Conservation (phyloP, 2,888 invertebrate genomes). For the Pristionchus arcanus region DNA sequence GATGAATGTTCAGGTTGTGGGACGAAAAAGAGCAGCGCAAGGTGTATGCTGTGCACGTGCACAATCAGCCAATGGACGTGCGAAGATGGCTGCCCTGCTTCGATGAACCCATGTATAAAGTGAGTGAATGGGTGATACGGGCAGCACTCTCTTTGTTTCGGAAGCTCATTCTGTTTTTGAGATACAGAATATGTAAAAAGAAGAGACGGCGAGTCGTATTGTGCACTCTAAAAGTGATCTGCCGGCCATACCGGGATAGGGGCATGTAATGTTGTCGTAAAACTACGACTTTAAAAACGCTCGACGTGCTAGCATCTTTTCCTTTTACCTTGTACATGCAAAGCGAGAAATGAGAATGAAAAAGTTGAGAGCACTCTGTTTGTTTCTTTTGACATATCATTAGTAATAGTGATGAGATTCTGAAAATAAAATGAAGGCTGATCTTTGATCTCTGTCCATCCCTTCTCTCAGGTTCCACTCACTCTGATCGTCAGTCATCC, state of each 20-base stretch:
- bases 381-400: too few species aligned
- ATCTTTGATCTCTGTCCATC: background rate
- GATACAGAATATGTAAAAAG: background rate
- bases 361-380: too few species aligned
- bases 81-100: constrained; percentile 33
- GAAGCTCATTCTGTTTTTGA: background rate
- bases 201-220: too few species aligned
- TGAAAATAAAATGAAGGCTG: background rate
- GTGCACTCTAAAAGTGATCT: too few species aligned
- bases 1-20: background rate
- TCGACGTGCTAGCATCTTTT: too few species aligned
- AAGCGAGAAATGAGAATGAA: too few species aligned
- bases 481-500: background rate
- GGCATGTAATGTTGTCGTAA: too few species aligned
- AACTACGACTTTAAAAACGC: too few species aligned
- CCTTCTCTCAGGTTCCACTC: background rate
- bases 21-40: background rate
- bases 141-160: background rate
- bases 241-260: too few species aligned
- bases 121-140: background rate
- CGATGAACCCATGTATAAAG: constrained; percentile 15
- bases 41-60: background rate
- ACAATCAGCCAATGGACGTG: constrained; percentile 2
- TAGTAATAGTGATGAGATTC: too few species aligned
- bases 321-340: too few species aligned